Evolutionary conservation across 2,797 vertebrate species (phyloP).

Genomic region (Pyrocephalus nanus): DNA sequence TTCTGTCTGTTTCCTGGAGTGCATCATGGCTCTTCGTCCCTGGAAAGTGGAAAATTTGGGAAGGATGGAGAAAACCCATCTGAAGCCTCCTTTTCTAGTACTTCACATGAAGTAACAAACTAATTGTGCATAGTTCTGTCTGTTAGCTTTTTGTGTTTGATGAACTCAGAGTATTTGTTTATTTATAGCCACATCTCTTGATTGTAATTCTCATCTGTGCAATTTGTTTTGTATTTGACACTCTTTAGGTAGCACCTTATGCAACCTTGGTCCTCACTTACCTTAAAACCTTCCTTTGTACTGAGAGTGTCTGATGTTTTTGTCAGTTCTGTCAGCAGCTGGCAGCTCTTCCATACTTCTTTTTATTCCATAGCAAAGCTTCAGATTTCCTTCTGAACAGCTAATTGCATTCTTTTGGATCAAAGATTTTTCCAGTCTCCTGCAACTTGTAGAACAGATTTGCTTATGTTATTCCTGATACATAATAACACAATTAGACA

Average conservation of each 20-base stretch:
- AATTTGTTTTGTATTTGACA: not conserved
- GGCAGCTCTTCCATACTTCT: not conserved
- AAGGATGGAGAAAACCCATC: not conserved
- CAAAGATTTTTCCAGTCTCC: not conserved
- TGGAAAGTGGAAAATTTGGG: not conserved
- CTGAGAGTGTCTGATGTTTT: not conserved
- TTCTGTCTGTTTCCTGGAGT: not conserved
- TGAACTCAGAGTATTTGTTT: not conserved
- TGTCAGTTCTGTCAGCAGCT: not conserved
- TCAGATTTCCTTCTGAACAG: not conserved
- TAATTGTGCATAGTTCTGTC: not conserved
- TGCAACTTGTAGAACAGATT: not conserved
- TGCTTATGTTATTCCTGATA: not conserved
- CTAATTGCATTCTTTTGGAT: not conserved
- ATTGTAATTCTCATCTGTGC: not conserved
- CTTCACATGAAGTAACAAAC: not conserved
- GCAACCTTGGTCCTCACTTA: not conserved
- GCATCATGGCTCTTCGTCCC: not conserved
- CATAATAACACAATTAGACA: not conserved
- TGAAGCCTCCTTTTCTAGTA: not conserved
- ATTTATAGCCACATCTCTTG: not conserved
- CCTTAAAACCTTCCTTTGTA: not conserved
- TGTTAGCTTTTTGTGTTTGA: not conserved
- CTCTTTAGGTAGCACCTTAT: not conserved
- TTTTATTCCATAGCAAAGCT: not conserved